A percentile compares a stretch with the other conserved stretches of the same genome.
Conservation (phyloP, 2,113 vertebrate genomes). For the Zosterops japonicus region DNA sequence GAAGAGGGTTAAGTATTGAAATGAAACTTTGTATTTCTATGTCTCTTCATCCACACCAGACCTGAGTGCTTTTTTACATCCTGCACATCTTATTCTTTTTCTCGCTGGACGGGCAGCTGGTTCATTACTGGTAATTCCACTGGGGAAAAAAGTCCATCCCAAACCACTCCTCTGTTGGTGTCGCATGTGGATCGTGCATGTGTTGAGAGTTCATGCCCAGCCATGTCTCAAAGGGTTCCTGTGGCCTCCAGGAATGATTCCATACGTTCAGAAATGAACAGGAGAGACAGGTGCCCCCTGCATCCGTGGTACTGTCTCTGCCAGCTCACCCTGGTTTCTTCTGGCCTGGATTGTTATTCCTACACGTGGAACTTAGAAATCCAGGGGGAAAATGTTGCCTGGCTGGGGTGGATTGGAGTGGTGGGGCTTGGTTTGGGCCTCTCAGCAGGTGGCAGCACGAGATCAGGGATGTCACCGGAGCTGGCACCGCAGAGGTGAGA, state of each 20-base stretch:
- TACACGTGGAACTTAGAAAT: not conserved
- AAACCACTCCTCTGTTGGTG: not conserved
- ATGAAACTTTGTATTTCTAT: not conserved
- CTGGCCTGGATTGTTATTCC: not conserved
- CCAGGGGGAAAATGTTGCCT: not conserved
- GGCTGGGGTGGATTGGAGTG: not conserved
- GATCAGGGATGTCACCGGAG: not conserved
- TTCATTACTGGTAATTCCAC: not conserved
- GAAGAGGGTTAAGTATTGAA: constrained; percentile 41
- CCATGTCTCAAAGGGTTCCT: not conserved
- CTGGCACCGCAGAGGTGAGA: not conserved
- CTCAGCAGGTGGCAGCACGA: constrained; percentile 39
- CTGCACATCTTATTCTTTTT: not conserved
- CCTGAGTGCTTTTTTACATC: not conserved
- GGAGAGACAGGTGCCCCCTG: not conserved
- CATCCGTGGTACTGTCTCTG: not conserved
- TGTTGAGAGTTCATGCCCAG: not conserved
- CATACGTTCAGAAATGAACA: accelerated
- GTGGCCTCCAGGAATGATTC: not conserved
- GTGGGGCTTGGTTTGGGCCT: not conserved
- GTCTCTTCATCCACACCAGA: constrained; percentile 12
- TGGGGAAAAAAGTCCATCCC: not conserved
- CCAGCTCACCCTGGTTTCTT: not conserved
- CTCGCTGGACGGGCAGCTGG: not conserved
- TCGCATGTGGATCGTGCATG: not conserved